Evolutionary conservation across 2,888 invertebrate genomes (phyloP), one percentile per base, ranked within the genome.

Genomic region (Volucella zonaria): DNA sequence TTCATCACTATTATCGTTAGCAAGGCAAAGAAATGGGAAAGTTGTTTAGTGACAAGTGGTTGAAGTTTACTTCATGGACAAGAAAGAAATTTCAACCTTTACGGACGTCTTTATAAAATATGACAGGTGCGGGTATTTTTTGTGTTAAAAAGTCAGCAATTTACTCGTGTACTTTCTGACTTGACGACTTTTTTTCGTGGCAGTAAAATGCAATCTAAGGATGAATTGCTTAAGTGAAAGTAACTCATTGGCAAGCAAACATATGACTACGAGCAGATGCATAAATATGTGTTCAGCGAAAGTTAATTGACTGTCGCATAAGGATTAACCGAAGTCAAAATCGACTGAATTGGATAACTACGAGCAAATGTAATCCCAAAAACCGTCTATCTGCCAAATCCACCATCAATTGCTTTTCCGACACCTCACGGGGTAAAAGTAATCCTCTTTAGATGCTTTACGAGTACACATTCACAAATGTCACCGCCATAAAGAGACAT

Each of bases 11-110:
- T n/a, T 11, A 3, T 18, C 15, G 43, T 31, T 11, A 23, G 59
- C 31, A 64, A n/a, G 47, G 14, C 15, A 23, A 64, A 66, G 43
- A 77, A 64, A 79, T 77, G 77, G 71, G 79, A 82, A 82, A 82
- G 82, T 75, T 82, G 82, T 75, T 74, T 66, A 70, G 79, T 79
- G 74, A 82, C 82, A 79, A 59, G 31, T 31, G 31, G 31, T 31
- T 31, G 4, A 31, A 31, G 31, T 31, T 31, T 6, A 31, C 31
- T 31, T 31, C 6, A 31, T 31, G 31, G 31, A 61, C 8, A 31
- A 66, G 42, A 61, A 45, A 38, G 66, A 66, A 59, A 54, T 61
- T 15, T 56, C 43, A 43, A 49, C 62, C 61, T 23, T 23, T 62
- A 62, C 52, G 42, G 56, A 49, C 42, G 58, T 78, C 49, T 62